Evolutionary conservation across 2,113 vertebrate genomes (phyloP), one percentile per base, ranked within the genome.

Genomic region (Xerus inauris): DNA sequence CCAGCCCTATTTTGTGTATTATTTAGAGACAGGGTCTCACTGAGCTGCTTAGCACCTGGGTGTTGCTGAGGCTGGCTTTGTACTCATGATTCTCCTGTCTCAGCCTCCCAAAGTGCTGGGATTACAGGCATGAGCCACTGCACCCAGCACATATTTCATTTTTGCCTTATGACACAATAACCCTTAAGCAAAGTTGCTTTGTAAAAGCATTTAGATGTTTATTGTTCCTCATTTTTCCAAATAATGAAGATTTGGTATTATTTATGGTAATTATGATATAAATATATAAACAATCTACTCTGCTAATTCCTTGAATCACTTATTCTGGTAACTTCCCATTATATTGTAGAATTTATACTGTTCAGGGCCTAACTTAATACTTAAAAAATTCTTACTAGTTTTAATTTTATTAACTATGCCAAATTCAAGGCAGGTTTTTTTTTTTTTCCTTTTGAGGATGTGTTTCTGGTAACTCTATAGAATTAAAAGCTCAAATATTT

Each of bases 401-500:
- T 77, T 92, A 30, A 45, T 86, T 89, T 90, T 67, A 79, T 89
- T 51, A 42, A 6, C 49, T 91, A 42, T 9, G 5, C 28, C 49
- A 91, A 51, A 26, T 91, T 95, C n/a, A 93, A 77, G 62, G 64
- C 76, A 87, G 67, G 79, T 64, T 47, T 12, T 73, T n/a, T 65
- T 28, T 19, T 92, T 38, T 17, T 51, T 79, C 11, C 77, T 59
- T 59, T 81, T 82, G 35, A 95, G 22, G 87, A 42, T 86, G 28
- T 77, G 28, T 77, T 97, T 93, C 35, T 77, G 62, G 45, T 96
- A 30, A 77, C 57, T 91, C 47, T 91, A 0, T 82, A 89, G 77
- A 85, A 94, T 92, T 72, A 93, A 84, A 94, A 94, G 17, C 20
- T 95, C 51, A 76, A 57, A 32, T 91, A 88, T 88, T 72, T 95